Base-by-base conservation (phyloP, 2,113 vertebrate genomes). In the Myocastor coypus region DNA sequence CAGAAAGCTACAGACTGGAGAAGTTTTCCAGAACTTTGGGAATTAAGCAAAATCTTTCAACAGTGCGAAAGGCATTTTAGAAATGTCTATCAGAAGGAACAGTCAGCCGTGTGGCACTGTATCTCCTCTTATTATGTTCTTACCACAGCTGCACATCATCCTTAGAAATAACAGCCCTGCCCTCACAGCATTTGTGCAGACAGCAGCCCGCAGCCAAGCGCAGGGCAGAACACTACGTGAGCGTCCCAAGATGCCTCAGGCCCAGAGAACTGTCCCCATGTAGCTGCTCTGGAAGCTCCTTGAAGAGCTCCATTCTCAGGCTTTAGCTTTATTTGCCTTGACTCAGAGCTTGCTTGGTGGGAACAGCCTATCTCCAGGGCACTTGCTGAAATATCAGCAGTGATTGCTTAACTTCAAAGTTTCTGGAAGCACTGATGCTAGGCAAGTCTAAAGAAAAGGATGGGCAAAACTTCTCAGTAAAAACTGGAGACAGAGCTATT, bases 371-470 rank as follows among this genome's bases (percentile, higher is more conserved):
- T 82, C 2, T 52, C 8, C 22, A 84, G 92, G 71, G 42, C 3
- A 32, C 55, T 71, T 83, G 16, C 30, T 89, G 85, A 96, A 78
- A 84, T n/a, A 92, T 55, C 55, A 75, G 46, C 40, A 83, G 77
- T 83, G 95, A 68, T 12, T 84, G 50, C 84, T 94, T 85, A 73
- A 90, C 7, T 59, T 13, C 19, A 28, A 57, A 87, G 84, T n/a
- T 83, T 63, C 81, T 37, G 86, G 90, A 87, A 83, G 28, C 4
- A 82, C 37, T 75, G 86, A 87, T 42, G 20, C 19, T 83, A 94
- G 42, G 86, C 46, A 88, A 37, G 34, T 32, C 24, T 87, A 64
- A 90, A 77, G 28, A 37, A 87, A 64, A 93, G 12, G 32, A 66
- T 40, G 42, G 85, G 17, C 12, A 63, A 85, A 78, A 73, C 26